phyloP scores from a whole-genome alignment of 1,140 invertebrate genomes.

The Acyrthosiphon pisum region DNA sequence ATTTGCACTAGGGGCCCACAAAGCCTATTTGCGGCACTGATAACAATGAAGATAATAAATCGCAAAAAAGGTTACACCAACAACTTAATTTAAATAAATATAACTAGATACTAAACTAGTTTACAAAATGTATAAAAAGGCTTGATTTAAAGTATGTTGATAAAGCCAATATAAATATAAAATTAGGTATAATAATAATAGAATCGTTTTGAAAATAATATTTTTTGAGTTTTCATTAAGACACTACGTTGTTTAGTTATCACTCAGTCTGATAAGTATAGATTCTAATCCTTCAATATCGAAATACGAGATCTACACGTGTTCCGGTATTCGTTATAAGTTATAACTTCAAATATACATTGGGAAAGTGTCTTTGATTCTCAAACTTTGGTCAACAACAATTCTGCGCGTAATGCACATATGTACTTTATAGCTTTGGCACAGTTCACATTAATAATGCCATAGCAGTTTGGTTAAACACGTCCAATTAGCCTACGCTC shows the following conservation, averaged over 20 bases:
- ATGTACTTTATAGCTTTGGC: slow-evolving; percentile 46
- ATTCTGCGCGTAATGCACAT: slow-evolving; percentile 39
- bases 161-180: no score
- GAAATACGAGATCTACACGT: background rate
- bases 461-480: slow-evolving; percentile 42
- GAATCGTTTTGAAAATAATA: background rate
- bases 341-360: background rate
- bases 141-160: background rate
- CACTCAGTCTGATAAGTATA: background rate
- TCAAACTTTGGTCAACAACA: slow-evolving; percentile 43
- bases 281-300: background rate
- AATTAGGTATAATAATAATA: background rate
- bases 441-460: slow-evolving; percentile 45
- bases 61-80: background rate
- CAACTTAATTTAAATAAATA: no score
- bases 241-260: background rate
- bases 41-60: background rate
- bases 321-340: background rate
- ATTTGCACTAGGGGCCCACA: no score
- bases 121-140: background rate
- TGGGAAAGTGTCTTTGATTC: slow-evolving; percentile 33
- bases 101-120: background rate
- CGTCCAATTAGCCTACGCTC: slow-evolving; percentile 39
- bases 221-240: background rate
- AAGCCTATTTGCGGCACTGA: no score